Evolutionary conservation across 2,888 invertebrate genomes (phyloP).

Genomic region (Ctena decussata): DNA sequence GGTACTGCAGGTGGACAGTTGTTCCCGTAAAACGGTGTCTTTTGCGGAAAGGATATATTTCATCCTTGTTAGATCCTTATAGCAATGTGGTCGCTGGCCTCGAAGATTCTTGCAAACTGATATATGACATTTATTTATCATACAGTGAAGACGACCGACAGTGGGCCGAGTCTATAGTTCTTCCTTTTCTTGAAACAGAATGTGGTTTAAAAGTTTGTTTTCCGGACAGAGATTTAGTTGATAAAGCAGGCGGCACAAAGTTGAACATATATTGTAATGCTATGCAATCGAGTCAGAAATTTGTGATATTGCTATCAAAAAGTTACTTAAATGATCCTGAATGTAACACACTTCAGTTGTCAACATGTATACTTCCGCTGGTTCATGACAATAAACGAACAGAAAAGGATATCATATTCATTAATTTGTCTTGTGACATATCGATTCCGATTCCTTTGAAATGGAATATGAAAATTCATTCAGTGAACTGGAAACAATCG

Average conservation of each 20-base stretch:
- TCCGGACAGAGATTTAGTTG: slow-evolving; percentile 4
- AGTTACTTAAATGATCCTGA: slow-evolving; percentile 9
- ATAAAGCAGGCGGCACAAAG: not conserved
- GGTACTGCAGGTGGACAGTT: not conserved
- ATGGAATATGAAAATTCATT: not conserved
- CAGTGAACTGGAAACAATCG: not conserved
- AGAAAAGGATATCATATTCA: not conserved
- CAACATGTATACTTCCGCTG: not conserved
- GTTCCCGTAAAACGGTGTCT: not conserved
- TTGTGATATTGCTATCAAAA: not conserved
- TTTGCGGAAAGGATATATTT: not conserved
- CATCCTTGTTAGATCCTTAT: too few species aligned
- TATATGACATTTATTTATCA: slow-evolving; percentile 12
- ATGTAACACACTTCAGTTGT: slow-evolving; percentile 3
- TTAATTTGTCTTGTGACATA: not conserved
- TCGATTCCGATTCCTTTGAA: not conserved
- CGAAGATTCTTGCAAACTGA: not conserved
- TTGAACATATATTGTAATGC: not conserved
- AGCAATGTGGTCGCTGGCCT: not conserved
- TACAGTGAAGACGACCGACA: not conserved
- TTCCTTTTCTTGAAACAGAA: slow-evolving; percentile 7
- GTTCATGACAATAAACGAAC: not conserved
- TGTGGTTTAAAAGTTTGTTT: slow-evolving; percentile 13
- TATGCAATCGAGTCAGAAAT: not conserved
- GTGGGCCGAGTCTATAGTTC: not conserved